Percentiles rank a stretch among this genome's conserved stretches.
Evolutionary conservation across 2,888 invertebrate species (phyloP).

Genomic region (Hylaea fasciaria): DNA sequence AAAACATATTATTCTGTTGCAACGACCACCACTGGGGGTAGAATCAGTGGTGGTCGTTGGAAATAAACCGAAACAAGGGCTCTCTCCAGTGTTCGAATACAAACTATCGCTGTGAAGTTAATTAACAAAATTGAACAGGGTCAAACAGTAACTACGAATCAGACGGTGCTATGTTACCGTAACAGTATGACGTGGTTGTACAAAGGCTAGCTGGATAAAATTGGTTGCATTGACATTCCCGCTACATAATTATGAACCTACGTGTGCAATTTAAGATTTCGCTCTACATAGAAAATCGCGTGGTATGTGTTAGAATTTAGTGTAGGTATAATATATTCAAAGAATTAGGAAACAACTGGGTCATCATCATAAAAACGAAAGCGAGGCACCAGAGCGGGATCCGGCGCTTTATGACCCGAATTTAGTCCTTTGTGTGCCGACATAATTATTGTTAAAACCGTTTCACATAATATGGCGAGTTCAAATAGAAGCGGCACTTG

Average conservation of each 20-base stretch:
- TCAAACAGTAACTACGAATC: too few species aligned
- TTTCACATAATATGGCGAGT: constrained; percentile 15
- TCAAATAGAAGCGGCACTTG: not conserved
- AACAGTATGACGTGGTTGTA: not conserved
- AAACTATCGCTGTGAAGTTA: not conserved
- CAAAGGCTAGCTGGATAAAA: constrained; percentile 1
- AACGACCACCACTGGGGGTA: too few species aligned
- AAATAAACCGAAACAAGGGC: not conserved
- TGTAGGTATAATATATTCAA: constrained; percentile 36
- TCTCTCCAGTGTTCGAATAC: not conserved
- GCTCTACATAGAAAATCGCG: constrained; percentile 21
- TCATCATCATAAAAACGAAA: constrained; percentile 51
- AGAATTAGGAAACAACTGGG: constrained; percentile 50
- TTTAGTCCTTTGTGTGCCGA: constrained; percentile 26
- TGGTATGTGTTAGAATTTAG: constrained; percentile 32
- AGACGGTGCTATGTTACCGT: not conserved
- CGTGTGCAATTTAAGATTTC: constrained; percentile 15
- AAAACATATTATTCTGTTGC: too few species aligned
- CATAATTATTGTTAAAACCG: constrained; percentile 10
- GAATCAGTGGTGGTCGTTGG: too few species aligned
- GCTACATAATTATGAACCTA: constrained; percentile 1
- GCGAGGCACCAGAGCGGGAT: constrained; percentile 23
- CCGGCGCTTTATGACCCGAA: constrained; percentile 20
- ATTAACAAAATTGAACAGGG: not conserved
- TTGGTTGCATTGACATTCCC: constrained; percentile 9